Conservation (phyloP, 2,113 vertebrate genomes). For the Pelvicachromis taeniatus region DNA sequence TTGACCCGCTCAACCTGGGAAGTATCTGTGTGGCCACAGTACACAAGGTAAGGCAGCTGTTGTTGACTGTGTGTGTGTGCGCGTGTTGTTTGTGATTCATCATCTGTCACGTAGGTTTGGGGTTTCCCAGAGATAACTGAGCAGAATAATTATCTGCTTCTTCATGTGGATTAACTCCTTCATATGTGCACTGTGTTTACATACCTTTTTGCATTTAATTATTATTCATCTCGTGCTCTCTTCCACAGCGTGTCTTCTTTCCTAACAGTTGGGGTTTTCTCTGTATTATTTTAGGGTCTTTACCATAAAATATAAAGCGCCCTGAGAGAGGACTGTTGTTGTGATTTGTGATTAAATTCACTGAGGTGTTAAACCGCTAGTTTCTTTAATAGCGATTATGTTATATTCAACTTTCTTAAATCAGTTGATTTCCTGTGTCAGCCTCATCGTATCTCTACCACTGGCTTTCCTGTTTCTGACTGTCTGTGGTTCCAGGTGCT, state of each 20-base stretch:
- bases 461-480: background rate
- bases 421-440: no score
- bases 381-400: no score
- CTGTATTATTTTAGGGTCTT: background rate
- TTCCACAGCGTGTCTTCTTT: background rate
- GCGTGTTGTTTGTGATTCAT: background rate
- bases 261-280: background rate
- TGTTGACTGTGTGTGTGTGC: background rate
- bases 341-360: no score
- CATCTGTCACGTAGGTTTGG: background rate
- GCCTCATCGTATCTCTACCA: accelerated
- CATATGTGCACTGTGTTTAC: background rate
- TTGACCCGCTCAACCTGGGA: slow-evolving; percentile 91
- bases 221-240: background rate
- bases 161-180: background rate
- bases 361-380: no score
- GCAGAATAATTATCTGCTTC: background rate
- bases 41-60: slow-evolving; percentile 77
- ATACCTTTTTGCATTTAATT: background rate
- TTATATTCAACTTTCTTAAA: no score
- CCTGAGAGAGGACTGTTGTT: background rate
- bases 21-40: slow-evolving; percentile 97
- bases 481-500: slow-evolving; percentile 74
- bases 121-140: background rate
- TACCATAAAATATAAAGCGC: background rate